phyloP scores from a whole-genome alignment of 2,797 vertebrate species.

The Gephyroberyx darwinii region DNA sequence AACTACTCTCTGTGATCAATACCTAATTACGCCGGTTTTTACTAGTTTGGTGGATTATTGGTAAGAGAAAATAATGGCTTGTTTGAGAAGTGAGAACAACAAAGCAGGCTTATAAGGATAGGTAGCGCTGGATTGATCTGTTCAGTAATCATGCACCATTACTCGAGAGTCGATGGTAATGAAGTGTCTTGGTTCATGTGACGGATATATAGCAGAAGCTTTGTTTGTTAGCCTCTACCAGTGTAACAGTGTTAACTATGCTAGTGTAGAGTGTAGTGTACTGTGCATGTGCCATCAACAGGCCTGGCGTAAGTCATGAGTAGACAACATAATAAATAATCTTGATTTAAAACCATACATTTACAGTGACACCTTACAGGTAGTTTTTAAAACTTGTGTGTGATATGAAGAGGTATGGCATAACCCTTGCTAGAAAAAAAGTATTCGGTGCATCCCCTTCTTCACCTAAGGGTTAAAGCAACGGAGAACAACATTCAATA shows the following conservation, averaged over 20 bases:
- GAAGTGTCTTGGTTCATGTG: conserved; percentile 64
- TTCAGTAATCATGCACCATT: conserved; percentile 63
- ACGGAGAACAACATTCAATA: conserved; percentile 17
- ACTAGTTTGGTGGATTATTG: conserved; percentile 69
- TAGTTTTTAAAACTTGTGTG: conserved; percentile 31
- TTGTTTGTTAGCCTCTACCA: conserved; percentile 43
- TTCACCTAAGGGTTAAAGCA: conserved; percentile 9
- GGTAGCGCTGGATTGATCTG: conserved; percentile 51
- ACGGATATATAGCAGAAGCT: conserved; percentile 53
- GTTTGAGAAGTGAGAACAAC: conserved; percentile 46
- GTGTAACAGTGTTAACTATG: not conserved
- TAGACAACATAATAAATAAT: conserved; percentile 39
- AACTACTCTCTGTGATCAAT: conserved; percentile 66
- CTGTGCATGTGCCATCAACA: conserved; percentile 13
- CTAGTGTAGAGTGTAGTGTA: not conserved
- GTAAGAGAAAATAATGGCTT: conserved; percentile 36
- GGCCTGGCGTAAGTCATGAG: conserved; percentile 2
- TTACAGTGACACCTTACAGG: conserved; percentile 13
- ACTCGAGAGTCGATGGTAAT: conserved; percentile 67
- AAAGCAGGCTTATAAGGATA: conserved; percentile 58
- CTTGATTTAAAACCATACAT: conserved; percentile 23
- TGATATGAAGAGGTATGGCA: not conserved
- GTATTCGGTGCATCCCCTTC: not conserved
- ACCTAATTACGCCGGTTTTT: conserved; percentile 70
- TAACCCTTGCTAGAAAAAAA: too few species aligned